phyloP scores from a whole-genome alignment of 2,888 invertebrate genomes.

The Julus scanicus region DNA sequence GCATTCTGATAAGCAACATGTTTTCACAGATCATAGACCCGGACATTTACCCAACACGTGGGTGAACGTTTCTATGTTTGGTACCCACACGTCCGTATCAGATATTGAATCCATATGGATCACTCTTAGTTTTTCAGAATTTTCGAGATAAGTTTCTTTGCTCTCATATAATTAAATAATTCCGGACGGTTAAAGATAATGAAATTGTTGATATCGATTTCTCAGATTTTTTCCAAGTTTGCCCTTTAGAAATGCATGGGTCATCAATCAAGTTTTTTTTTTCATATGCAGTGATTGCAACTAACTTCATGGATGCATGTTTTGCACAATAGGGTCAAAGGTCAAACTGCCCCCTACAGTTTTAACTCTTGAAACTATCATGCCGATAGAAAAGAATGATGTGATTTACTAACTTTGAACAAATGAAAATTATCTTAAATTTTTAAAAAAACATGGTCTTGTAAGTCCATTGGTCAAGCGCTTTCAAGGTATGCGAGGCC shows the following conservation, averaged over 20 bases:
- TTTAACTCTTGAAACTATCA: background rate
- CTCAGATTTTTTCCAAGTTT: background rate
- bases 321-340: background rate
- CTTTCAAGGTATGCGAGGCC: background rate
- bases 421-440: background rate
- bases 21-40: background rate
- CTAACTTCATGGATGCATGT: background rate
- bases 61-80: background rate
- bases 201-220: background rate
- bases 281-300: too few relatives aligned
- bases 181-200: background rate
- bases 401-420: background rate
- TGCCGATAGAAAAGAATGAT: background rate
- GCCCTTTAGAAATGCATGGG: background rate
- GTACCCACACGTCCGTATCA: too few relatives aligned
- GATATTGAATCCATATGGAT: too few relatives aligned
- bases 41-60: background rate
- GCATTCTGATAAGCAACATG: background rate
- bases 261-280: background rate
- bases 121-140: too few relatives aligned
- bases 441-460: background rate
- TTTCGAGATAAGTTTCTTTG: too few relatives aligned
- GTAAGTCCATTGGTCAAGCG: background rate
- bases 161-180: too few relatives aligned
- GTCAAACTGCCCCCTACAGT: background rate